These are phyloP conservation scores for Columba janthina DNA, from an alignment of 2,113 vertebrate genomes.

Conservation along the genomic window DNA sequence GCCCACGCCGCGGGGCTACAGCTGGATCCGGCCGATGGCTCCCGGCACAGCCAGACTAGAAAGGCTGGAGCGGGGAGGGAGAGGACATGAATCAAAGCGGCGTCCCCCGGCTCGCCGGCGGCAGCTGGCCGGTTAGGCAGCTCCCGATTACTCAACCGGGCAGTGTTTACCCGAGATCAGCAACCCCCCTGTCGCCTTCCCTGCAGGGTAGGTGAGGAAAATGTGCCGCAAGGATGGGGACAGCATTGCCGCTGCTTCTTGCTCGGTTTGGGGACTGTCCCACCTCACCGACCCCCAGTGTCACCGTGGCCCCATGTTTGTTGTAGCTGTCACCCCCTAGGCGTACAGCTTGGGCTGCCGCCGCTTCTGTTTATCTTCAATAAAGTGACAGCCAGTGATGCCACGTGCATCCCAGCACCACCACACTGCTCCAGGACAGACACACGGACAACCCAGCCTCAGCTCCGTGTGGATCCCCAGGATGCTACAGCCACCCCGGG, in stretches of 20 bases:
- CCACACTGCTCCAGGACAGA: background rate
- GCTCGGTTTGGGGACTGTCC: background rate
- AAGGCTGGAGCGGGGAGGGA: background rate
- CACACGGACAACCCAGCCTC: rapidly evolving
- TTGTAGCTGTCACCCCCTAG: background rate
- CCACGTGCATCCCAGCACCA: background rate
- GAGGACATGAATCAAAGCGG: constrained; percentile 53
- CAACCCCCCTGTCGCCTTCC: background rate
- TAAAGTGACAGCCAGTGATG: background rate
- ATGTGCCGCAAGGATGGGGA: background rate
- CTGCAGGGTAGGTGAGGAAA: background rate
- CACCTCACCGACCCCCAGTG: rapidly evolving
- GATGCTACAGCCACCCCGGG: rapidly evolving
- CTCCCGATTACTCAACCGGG: constrained; percentile 60
- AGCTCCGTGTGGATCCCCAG: rapidly evolving
- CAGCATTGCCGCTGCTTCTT: background rate
- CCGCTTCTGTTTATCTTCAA: background rate
- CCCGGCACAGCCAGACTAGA: constrained; percentile 35
- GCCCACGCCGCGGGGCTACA: constrained; percentile 25
- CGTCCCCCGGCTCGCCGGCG: constrained; percentile 21
- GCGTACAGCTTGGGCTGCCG: background rate
- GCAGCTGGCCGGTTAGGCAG: constrained; percentile 58
- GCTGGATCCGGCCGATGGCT: constrained; percentile 39
- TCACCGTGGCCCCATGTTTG: background rate
- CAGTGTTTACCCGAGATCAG: constrained; percentile 60